A percentile compares a stretch with the other conserved stretches of the same genome.
phyloP scores from a whole-genome alignment of 2,888 invertebrate genomes.

The Cerastis rubricosa region DNA sequence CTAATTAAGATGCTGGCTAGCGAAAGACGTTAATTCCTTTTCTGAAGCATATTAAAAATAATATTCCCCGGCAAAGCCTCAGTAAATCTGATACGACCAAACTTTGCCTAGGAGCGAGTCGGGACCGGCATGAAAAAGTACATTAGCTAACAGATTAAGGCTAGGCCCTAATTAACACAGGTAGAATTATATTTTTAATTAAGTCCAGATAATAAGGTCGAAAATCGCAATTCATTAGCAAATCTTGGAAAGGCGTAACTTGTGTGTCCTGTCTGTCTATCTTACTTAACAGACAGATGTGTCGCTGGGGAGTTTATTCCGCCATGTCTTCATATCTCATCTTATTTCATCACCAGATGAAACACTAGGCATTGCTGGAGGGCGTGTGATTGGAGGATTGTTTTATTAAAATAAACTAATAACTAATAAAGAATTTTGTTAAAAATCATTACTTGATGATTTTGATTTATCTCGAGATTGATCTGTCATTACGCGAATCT shows the following conservation, averaged over 20 bases:
- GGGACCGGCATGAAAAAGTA: conserved; percentile 52
- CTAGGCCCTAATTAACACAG: conserved; percentile 61
- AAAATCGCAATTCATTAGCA: conserved; percentile 6
- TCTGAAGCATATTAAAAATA: conserved; percentile 49
- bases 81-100: conserved; percentile 61
- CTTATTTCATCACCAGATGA: no score
- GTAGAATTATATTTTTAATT: conserved; percentile 56
- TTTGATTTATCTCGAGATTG: no score
- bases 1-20: conserved; percentile 35
- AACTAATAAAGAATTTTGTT: no score
- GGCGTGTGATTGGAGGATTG: no score
- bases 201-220: conserved; percentile 23
- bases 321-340: neutral
- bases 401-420: no score
- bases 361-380: no score
- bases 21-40: conserved; percentile 47
- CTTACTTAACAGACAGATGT: neutral
- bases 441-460: no score
- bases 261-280: neutral
- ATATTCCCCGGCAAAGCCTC: conserved; percentile 49
- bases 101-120: conserved; percentile 50
- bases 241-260: neutral
- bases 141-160: conserved; percentile 58
- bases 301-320: neutral
- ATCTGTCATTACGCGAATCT: no score